phyloP scores from a whole-genome alignment of 2,888 invertebrate genomes.

The Entomobrya multifasciata region DNA sequence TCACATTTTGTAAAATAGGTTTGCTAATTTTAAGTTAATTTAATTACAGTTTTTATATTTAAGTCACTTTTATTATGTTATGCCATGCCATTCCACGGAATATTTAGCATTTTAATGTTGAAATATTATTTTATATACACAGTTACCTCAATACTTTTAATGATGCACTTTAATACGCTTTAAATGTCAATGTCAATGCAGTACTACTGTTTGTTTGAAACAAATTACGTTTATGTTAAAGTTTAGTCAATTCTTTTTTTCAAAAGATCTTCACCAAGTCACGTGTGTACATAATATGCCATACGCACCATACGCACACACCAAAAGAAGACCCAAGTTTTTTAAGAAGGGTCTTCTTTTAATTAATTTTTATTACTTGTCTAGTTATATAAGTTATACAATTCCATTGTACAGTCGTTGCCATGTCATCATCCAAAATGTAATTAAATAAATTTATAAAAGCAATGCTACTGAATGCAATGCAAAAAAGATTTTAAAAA shows the following conservation, averaged over 20 bases:
- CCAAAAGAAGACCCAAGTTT: neutral
- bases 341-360: too few species aligned
- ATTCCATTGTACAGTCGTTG: neutral
- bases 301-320: conserved; percentile 47
- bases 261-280: conserved; percentile 36
- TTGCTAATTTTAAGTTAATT: neutral
- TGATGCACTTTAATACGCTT: conserved; percentile 66
- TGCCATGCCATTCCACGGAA: too few species aligned
- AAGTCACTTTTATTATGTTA: neutral
- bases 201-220: conserved; percentile 15
- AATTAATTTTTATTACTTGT: too few species aligned
- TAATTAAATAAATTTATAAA: neutral
- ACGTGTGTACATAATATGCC: conserved; percentile 24
- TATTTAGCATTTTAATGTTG: too few species aligned
- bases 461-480: neutral
- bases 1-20: conserved; percentile 67
- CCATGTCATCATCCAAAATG: neutral
- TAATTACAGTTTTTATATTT: neutral
- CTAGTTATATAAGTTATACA: neutral
- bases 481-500: conserved; percentile 5
- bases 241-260: conserved; percentile 15
- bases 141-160: conserved; percentile 49
- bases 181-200: conserved; percentile 37
- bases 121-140: conserved; percentile 20
- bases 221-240: conserved; percentile 42